A percentile compares a stretch with the other conserved stretches of the same genome.
These are phyloP conservation scores for Araneus ventricosus DNA, from an alignment of 1,140 invertebrate genomes.

Conservation along the genomic window DNA sequence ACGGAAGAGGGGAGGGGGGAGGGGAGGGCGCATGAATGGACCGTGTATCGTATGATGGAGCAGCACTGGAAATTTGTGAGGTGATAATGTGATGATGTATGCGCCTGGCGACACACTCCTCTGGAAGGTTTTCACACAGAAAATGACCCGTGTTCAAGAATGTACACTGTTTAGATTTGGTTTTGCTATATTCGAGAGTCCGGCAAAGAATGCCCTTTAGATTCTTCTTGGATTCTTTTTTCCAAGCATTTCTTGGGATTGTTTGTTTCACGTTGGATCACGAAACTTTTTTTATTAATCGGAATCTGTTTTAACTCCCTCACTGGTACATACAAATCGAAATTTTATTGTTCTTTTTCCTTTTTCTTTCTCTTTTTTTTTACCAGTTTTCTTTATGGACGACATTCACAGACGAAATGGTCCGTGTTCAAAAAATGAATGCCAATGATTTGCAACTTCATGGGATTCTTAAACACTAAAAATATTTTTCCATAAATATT, in stretches of 20 bases:
- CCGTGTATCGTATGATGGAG: conserved; percentile 18
- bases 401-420: no score
- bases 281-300: not conserved
- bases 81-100: conserved; percentile 60
- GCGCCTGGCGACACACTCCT: not conserved
- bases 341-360: no score
- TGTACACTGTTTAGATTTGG: not conserved
- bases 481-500: no score
- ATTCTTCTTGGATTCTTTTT: not conserved
- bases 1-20: conserved; percentile 26
- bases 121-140: not conserved
- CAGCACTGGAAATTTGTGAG: conserved; percentile 55
- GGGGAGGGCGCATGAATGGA: not conserved
- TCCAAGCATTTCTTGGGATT: not conserved
- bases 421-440: no score
- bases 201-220: not conserved
- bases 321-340: no score
- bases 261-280: not conserved
- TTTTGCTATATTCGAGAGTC: not conserved
- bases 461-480: no score
- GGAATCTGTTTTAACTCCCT: no score
- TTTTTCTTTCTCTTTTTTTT: no score
- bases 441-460: no score
- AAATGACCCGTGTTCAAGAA: conserved; percentile 33
- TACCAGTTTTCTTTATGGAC: no score